Base-by-base conservation (phyloP, 1,140 invertebrate species). In the Pogonus chalceus region DNA sequence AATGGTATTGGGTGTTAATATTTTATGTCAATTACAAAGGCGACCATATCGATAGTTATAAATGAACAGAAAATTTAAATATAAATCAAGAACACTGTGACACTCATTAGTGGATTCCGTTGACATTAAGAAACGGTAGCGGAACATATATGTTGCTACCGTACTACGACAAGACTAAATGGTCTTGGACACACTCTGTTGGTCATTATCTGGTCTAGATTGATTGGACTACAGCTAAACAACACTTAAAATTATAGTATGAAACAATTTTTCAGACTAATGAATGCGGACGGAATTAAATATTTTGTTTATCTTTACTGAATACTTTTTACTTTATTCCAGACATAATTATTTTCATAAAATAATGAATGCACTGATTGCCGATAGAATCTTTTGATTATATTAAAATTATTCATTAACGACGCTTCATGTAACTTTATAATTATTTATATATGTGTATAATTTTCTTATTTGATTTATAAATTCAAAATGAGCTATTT, bases 1-100 rank as follows among this genome's bases (percentile, higher is more conserved):
- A 43, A 43, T 9, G 37, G 37, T 43, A 43, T 43, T 43, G 37
- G 37, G 37, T 43, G 37, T 43, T 43, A 43, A 43, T 43, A 43
- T 43, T 43, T 43, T 43, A 43, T 43, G 37, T 43, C 37, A 43
- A 43, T 43, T 43, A 43, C 37, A 43, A 43, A 43, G 9, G 9
- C 18, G 18, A 43, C 37, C 37, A 43, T 43, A 43, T 43, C 37
- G 37, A 43, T 43, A 43, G 37, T 7, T 43, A 43, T 43, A 43
- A 43, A 43, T 43, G 37, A 18, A 9, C 37, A 18, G 37, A 9
- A 43, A 43, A 9, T 4, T 16, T 18, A 43, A 10, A 16, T 4
- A 43, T 43, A 43, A 43, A 43, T 43, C 37, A 43, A 43, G 9
- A 18, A 9, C 18, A 18, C 3, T 16, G 9, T 43, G 37, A 43